Percentiles rank a stretch among this genome's conserved stretches.
Evolutionary conservation across 37 sponge, comb jelly and placozoan genomes (phyloP).

Genomic region (Cliona cf. orientalis): DNA sequence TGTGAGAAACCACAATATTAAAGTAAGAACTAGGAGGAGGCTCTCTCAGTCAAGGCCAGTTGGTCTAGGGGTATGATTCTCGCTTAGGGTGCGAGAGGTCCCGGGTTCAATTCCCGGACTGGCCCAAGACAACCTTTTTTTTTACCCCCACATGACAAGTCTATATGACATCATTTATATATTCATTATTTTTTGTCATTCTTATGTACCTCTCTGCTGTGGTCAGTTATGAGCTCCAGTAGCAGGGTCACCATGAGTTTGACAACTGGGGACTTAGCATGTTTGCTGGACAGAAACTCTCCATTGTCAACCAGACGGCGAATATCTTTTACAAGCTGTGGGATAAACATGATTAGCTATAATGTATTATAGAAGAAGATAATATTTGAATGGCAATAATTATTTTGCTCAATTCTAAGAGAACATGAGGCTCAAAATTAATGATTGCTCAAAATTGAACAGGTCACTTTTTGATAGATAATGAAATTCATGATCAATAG

Average conservation of each 20-base stretch:
- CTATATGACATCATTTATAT: not conserved
- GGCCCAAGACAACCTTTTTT: slow-evolving; percentile 51
- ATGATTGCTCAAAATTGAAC: no score
- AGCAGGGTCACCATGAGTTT: slow-evolving; percentile 67
- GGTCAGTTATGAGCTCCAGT: slow-evolving; percentile 84
- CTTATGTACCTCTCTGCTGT: slow-evolving; percentile 73
- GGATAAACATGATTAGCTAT: no score
- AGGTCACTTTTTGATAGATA: no score
- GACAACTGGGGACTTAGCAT: slow-evolving; percentile 62
- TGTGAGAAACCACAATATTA: no score
- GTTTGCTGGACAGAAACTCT: slow-evolving; percentile 70
- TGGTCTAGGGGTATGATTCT: slow-evolving; percentile 89
- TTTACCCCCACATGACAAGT: not conserved
- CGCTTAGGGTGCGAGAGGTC: slow-evolving; percentile 91
- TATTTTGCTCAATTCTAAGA: no score
- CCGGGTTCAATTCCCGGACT: slow-evolving; percentile 91
- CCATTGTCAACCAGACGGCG: slow-evolving; percentile 75
- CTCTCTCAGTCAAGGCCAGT: slow-evolving; percentile 39
- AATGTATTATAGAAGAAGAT: no score
- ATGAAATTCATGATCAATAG: no score
- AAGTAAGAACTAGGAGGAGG: no score
- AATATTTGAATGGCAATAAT: no score
- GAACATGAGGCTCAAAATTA: no score
- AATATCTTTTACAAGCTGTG: slow-evolving; percentile 80
- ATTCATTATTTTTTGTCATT: not conserved